Percentiles rank a stretch among this genome's conserved stretches.
Evolutionary conservation across 2,888 invertebrate genomes (phyloP).

Genomic region (Apocheima hispidaria): DNA sequence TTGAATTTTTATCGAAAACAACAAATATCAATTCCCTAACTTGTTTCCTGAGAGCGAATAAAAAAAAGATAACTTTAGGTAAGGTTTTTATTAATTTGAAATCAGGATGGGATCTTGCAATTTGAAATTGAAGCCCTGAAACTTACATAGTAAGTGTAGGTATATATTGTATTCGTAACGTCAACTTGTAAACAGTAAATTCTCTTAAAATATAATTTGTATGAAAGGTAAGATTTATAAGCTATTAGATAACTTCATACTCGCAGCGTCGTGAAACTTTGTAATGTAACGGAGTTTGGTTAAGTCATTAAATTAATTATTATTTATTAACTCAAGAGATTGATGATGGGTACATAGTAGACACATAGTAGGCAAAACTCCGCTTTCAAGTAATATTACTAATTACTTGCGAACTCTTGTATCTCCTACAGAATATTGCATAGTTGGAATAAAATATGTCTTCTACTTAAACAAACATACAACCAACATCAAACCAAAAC

Average conservation of each 20-base stretch:
- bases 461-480: not conserved
- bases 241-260: constrained; percentile 37
- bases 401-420: constrained; percentile 30
- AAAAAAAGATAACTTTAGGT: too few species aligned
- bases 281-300: constrained; percentile 60
- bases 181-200: constrained; percentile 12
- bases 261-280: constrained; percentile 49
- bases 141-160: not conserved
- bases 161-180: constrained; percentile 3
- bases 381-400: constrained; percentile 39
- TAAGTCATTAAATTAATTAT: constrained; percentile 62
- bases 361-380: constrained; percentile 36
- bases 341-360: constrained; percentile 37
- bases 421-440: constrained; percentile 5
- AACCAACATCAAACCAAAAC: too few species aligned
- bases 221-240: constrained; percentile 39
- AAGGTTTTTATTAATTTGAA: too few species aligned
- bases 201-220: constrained; percentile 30
- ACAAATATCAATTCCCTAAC: too few species aligned
- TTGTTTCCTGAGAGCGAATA: too few species aligned
- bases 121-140: not conserved
- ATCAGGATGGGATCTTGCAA: not conserved
- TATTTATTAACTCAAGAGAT: constrained; percentile 46
- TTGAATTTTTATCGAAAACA: too few species aligned
- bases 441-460: not conserved